Base-by-base conservation (phyloP, 2,113 vertebrate species). In the Indicator maculatus region DNA sequence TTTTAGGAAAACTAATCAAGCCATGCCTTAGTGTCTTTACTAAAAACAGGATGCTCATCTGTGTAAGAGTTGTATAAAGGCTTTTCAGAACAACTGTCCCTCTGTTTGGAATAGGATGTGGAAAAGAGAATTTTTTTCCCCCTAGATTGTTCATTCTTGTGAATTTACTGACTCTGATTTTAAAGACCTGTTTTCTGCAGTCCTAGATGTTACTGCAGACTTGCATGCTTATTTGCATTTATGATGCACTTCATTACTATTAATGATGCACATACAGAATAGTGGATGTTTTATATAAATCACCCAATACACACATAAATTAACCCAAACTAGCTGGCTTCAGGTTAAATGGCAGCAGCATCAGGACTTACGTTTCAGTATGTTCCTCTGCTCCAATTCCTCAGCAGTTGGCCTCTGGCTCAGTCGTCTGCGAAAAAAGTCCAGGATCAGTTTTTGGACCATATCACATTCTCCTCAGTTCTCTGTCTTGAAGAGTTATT, bases 301-400 rank as follows among this genome's bases (percentile, higher is more conserved):
- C 15, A 52, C 24, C 26, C 52, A 77, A 44, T 5, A 9, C 28
- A 41, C 15, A 61, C 7, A 11, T 64, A 69, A 86, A 44, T 17
- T 31, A 81, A 45, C 12, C 44, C 70, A 77, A 69, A 82, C 31
- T 18, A 60, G 30, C 74, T 66, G 56, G 33, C 28, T 52, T 76
- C 36, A 76, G 36, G 66, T 71, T 55, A 26, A 59, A 45, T 6
- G 4, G 41, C 58, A 86, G 50, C 14, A 31, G 74, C 30, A 85
- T 24, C 33, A 95, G 69, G 77, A 99, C 99, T 99, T 96, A 99
- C 99, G 99, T 98, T 99, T 99, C 95, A 99, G 98, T 93, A 99
- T 99, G 97, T 99, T 99, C 95, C 99, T 98, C 97, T 99, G 99
- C 86, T 99, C 99, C 96, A 99, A 97, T 89, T 99, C 99, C 93